Evolutionary conservation across 2,797 vertebrate genomes (phyloP).

Genomic region (Chaenodraco wilsoni): DNA sequence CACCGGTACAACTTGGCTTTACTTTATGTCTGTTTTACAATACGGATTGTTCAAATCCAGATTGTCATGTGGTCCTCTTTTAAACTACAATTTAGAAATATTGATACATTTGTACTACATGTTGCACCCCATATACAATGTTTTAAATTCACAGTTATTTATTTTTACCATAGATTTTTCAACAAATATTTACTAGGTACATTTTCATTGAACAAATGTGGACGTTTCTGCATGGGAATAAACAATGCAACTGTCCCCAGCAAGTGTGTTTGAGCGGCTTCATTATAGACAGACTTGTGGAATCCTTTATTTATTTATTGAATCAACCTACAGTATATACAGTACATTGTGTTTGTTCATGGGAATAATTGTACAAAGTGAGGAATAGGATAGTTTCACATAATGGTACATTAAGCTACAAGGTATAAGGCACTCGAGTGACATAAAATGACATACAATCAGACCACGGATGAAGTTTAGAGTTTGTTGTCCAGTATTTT

Average conservation of each 20-base stretch:
- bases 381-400: slow-evolving; percentile 21
- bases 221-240: slow-evolving; percentile 91
- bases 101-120: slow-evolving; percentile 84
- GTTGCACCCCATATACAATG: slow-evolving; percentile 83
- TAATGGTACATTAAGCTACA: slow-evolving; percentile 22
- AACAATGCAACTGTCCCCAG: slow-evolving; percentile 78
- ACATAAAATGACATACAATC: slow-evolving; percentile 30
- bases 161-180: slow-evolving; percentile 94
- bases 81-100: slow-evolving; percentile 63
- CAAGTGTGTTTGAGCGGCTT: slow-evolving; percentile 38
- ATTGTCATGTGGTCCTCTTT: slow-evolving; percentile 48
- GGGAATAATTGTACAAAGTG: slow-evolving; percentile 39
- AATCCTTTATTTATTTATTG: slow-evolving; percentile 47
- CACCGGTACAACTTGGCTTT: slow-evolving; percentile 52
- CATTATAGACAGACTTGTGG: slow-evolving; percentile 22
- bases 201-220: slow-evolving; percentile 91
- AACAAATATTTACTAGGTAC: slow-evolving; percentile 89
- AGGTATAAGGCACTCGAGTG: slow-evolving; percentile 12
- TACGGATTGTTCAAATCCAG: slow-evolving; percentile 29
- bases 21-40: slow-evolving; percentile 53
- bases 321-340: slow-evolving; percentile 43
- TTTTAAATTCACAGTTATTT: slow-evolving; percentile 89
- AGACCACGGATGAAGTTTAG: slow-evolving; percentile 28
- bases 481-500: slow-evolving; percentile 37
- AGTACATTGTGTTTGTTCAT: slow-evolving; percentile 31